Evolutionary conservation across 2,888 invertebrate species (phyloP).

Genomic region (Bellardia bayeri): DNA sequence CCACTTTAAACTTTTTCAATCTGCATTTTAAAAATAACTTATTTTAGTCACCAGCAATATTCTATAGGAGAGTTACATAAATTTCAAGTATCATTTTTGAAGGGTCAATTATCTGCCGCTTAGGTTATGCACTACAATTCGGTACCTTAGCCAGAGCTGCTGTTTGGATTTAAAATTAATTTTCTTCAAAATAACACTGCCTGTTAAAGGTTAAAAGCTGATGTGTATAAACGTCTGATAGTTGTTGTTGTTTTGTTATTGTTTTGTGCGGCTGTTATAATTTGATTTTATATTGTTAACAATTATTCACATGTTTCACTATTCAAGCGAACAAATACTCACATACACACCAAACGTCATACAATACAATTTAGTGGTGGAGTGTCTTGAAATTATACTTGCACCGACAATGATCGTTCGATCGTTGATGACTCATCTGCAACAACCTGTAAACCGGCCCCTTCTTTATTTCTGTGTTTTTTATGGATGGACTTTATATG

Average conservation of each 20-base stretch:
- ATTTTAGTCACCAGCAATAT: too few species aligned
- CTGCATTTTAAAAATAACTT: too few species aligned
- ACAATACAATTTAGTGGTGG: constrained; percentile 1
- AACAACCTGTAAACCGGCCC: constrained; percentile 62
- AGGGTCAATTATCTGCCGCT: too few species aligned
- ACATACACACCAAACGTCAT: background rate
- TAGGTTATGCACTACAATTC: too few species aligned
- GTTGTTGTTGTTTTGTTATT: constrained; percentile 31
- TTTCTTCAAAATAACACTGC: background rate
- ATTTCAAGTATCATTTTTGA: too few species aligned
- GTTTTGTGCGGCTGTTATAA: constrained; percentile 59
- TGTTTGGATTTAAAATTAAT: too few species aligned
- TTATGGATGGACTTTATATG: background rate
- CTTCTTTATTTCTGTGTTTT: constrained; percentile 25
- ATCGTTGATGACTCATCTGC: constrained; percentile 65
- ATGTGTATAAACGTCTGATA: constrained; percentile 32
- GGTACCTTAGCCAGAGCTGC: too few species aligned
- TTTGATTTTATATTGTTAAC: constrained; percentile 68
- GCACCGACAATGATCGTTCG: constrained; percentile 25
- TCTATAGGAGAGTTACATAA: too few species aligned
- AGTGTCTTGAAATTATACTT: constrained; percentile 31
- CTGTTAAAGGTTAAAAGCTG: constrained; percentile 35
- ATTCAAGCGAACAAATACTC: constrained; percentile 3
- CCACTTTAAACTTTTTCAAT: too few species aligned
- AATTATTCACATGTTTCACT: constrained; percentile 70